A percentile compares a stretch with the other conserved stretches of the same genome.
Evolutionary conservation across 2,797 vertebrate species (phyloP).

Genomic region (Morelia viridis): DNA sequence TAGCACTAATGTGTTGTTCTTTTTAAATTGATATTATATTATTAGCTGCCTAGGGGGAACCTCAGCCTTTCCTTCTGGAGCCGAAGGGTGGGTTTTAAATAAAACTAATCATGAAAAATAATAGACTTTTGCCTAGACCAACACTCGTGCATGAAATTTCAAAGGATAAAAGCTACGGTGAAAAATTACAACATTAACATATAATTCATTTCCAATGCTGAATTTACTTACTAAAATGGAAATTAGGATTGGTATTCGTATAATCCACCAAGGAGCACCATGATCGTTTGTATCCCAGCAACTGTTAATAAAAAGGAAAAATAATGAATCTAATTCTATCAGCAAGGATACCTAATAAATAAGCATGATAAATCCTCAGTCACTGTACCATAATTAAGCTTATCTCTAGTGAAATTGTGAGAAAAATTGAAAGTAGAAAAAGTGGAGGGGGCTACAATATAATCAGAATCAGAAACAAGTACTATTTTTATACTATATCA

Average conservation of each 20-base stretch:
- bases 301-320: conserved; percentile 64
- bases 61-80: not conserved
- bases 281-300: conserved; percentile 94
- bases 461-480: not conserved
- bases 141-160: not conserved
- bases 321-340: conserved; percentile 22
- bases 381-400: not conserved
- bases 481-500: not conserved
- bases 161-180: not conserved
- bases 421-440: not conserved
- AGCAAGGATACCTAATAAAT: conserved; percentile 15
- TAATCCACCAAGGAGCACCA: conserved; percentile 86
- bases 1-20: not conserved
- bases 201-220: conserved; percentile 25
- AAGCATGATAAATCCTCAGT: not conserved
- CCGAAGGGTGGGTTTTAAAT: not conserved
- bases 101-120: not conserved
- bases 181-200: not conserved
- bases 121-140: not conserved
- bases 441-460: not conserved
- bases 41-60: not conserved
- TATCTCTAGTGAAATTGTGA: not conserved
- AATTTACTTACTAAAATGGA: conserved; percentile 84
- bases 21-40: not conserved
- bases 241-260: conserved; percentile 85